A percentile compares a stretch with the other conserved stretches of the same genome.
These are phyloP conservation scores for Apotomis betuletana DNA, from an alignment of 2,888 invertebrate species.

Conservation along the genomic window DNA sequence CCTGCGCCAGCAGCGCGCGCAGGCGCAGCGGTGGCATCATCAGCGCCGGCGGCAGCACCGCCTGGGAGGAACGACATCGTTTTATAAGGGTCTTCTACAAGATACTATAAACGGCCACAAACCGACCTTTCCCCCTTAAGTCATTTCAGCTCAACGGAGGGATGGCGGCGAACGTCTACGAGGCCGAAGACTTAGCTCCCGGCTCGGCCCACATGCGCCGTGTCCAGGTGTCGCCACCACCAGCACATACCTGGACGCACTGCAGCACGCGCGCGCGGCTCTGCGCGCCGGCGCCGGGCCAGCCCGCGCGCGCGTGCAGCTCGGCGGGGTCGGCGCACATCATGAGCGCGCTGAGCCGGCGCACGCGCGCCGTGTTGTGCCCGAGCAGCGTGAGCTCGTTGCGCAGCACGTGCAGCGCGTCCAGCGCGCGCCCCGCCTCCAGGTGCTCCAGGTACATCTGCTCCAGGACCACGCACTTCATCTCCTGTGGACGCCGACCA, in stretches of 20 bases:
- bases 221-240: conserved; percentile 75
- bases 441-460: conserved; percentile 98
- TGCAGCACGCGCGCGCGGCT: conserved; percentile 63
- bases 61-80: conserved; percentile 73
- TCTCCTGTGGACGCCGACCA: conserved; percentile 85
- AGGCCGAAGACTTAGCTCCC: too few relatives aligned
- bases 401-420: conserved; percentile 96
- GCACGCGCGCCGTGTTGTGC: conserved; percentile 97
- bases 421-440: conserved; percentile 95
- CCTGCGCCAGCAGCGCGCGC: conserved; percentile 92
- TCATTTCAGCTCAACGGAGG: too few relatives aligned
- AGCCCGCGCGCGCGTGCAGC: conserved; percentile 86
- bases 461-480: conserved; percentile 98
- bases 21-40: conserved; percentile 97
- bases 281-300: conserved; percentile 74
- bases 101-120: too few relatives aligned
- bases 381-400: conserved; percentile 97
- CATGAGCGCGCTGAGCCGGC: conserved; percentile 96
- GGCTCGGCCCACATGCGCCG: conserved; percentile 82
- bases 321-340: conserved; percentile 84
- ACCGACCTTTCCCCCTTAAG: too few relatives aligned
- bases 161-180: too few relatives aligned
- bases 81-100: too few relatives aligned
- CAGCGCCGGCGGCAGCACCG: conserved; percentile 96
- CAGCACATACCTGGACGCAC: conserved; percentile 79